These are phyloP conservation scores for Lepus europaeus DNA, from an alignment of 2,113 vertebrate species.

Conservation along the genomic window DNA sequence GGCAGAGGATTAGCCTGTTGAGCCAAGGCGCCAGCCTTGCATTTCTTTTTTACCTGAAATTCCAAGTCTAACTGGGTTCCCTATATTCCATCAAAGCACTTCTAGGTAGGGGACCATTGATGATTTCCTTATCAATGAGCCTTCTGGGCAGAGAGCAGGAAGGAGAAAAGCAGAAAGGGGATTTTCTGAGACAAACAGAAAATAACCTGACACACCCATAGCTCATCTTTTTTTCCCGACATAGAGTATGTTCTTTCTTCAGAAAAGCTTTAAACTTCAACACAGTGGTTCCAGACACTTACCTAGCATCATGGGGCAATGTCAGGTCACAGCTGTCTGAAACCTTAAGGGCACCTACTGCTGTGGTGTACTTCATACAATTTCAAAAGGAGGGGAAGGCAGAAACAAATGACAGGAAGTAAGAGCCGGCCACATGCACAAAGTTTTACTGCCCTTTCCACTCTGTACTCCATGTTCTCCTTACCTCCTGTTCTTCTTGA, in stretches of 20 bases:
- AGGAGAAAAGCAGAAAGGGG: not conserved
- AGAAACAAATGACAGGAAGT: not conserved
- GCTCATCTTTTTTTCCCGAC: not conserved
- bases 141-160: not conserved
- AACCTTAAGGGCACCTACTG: not conserved
- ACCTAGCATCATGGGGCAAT: not conserved
- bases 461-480: not conserved
- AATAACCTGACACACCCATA: not conserved
- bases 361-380: not conserved
- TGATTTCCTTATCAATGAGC: not conserved
- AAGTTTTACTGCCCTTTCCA: not conserved
- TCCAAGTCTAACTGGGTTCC: not conserved
- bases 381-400: not conserved
- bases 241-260: not conserved
- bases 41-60: not conserved
- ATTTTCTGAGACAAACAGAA: not conserved
- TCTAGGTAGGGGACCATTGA: not conserved
- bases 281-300: not conserved
- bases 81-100: not conserved
- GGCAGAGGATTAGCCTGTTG: too few species aligned
- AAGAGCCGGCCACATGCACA: not conserved
- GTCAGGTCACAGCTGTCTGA: not conserved
- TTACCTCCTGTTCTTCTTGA: not conserved
- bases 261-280: not conserved
- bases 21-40: too few species aligned